These are phyloP conservation scores for Cydia pomonella DNA, from an alignment of 1,140 invertebrate species.

Conservation along the genomic window DNA sequence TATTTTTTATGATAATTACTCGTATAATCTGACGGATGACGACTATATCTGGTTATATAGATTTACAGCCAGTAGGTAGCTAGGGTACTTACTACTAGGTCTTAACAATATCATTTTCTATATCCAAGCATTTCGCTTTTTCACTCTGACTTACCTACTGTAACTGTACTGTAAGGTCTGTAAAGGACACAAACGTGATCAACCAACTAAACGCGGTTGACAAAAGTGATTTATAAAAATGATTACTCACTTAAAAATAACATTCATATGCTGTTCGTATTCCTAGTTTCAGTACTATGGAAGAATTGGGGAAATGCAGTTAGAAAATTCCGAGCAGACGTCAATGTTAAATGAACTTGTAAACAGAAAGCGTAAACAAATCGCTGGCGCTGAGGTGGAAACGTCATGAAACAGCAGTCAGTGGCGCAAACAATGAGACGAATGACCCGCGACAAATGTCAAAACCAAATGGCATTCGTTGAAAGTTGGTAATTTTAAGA, in stretches of 20 bases:
- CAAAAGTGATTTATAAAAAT: too few species aligned
- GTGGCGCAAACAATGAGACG: conserved; percentile 11
- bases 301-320: background rate
- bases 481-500: background rate
- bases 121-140: background rate
- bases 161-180: too few species aligned
- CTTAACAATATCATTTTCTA: background rate
- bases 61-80: background rate
- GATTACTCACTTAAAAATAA: too few species aligned
- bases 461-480: conserved; percentile 1
- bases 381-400: conserved; percentile 24
- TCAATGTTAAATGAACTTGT: conserved; percentile 23
- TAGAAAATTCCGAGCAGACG: background rate
- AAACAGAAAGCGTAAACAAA: conserved; percentile 33
- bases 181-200: too few species aligned
- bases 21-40: background rate
- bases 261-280: background rate
- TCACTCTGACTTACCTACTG: background rate
- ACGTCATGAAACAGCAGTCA: conserved; percentile 14
- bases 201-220: too few species aligned
- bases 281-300: background rate
- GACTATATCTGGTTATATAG: background rate
- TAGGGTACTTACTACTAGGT: too few species aligned
- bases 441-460: conserved; percentile 26
- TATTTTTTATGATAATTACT: background rate